These are phyloP conservation scores for Hermodice carunculata DNA, from an alignment of 2,888 invertebrate genomes.

Conservation along the genomic window DNA sequence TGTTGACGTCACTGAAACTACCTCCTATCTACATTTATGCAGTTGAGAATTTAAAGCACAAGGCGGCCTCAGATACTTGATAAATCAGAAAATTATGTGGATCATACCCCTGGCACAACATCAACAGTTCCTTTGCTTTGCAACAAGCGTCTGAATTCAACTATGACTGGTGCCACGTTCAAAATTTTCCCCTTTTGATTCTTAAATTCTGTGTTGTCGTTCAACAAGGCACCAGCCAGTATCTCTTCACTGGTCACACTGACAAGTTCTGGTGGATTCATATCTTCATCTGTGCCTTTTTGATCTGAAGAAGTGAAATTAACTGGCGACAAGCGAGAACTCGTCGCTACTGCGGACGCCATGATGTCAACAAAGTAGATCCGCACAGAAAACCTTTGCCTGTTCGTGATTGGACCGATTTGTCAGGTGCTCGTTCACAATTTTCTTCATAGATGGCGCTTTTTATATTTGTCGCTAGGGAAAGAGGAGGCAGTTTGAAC, in stretches of 20 bases:
- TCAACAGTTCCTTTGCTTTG: not conserved
- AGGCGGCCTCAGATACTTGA: not conserved
- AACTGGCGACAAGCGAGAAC: slow-evolving; percentile 5
- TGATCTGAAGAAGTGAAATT: not conserved
- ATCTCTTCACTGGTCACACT: not conserved
- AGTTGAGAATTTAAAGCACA: too few relatives aligned
- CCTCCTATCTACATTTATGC: too few relatives aligned
- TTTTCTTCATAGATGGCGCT: too few relatives aligned
- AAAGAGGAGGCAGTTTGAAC: too few relatives aligned
- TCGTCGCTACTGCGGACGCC: slow-evolving; percentile 13
- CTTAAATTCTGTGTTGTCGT: not conserved
- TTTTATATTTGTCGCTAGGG: too few relatives aligned
- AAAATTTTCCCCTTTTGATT: not conserved
- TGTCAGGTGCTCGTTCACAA: too few relatives aligned
- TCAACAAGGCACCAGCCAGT: not conserved
- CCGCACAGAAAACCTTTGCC: too few relatives aligned
- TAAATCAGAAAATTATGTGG: not conserved
- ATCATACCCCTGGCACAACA: slow-evolving; percentile 19
- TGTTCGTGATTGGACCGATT: too few relatives aligned
- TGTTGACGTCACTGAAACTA: too few relatives aligned
- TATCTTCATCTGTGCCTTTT: not conserved
- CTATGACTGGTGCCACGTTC: slow-evolving; percentile 14
- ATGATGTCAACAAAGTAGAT: slow-evolving; percentile 21
- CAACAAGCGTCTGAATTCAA: slow-evolving; percentile 10
- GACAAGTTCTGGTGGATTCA: not conserved